Base-by-base conservation (phyloP, 2,888 invertebrate species). In the Athrips mouffetella region DNA sequence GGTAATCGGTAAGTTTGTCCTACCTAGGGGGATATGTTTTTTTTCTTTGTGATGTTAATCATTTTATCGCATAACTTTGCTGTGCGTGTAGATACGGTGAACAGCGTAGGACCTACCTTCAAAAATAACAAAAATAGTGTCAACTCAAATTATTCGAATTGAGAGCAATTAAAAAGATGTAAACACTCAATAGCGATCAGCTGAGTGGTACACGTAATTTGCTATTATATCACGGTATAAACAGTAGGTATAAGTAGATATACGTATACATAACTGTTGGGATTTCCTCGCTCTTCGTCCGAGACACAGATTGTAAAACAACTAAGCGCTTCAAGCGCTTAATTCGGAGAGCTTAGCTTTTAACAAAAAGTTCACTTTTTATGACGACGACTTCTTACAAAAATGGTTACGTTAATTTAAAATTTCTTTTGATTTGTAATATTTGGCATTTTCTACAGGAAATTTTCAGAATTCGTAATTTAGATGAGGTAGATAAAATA, bases 121-220 rank as follows among this genome's bases (percentile, higher is more conserved):
- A 52, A 55, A 59, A 49, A 51, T 57, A 51, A 58, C 37, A 45
- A 51, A 25, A 44, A 45, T 53, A 20, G 48, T 20, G 20, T 6
- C 11, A 11, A 37, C n/a, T 18, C n/a, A n/a, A n/a, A n/a, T n/a
- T n/a, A n/a, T 10, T 21, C 20, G 6, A 7, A 6, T 11, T 11
- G 11, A 15, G 23, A 37, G 46, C 53, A 60, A 58, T 57, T 58
- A 53, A 62, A 61, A 57, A 58, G 63, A 63, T 59, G 67, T 77
- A 70, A 62, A 73, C 74, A 64, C 67, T 66, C n/a, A 23, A 45
- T 15, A 29, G 58, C 63, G 66, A 79, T 77, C 84, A 84, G 83
- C 83, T 84, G 82, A 70, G 67, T 73, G 73, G 65, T 62, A 71
- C 74, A 62, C 67, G 77, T 81, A 79, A 81, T 81, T 78, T 73